Percentiles rank a stretch among this genome's conserved stretches.
These are phyloP conservation scores for Ondatra zibethicus DNA, from an alignment of 2,113 vertebrate species.

Conservation along the genomic window DNA sequence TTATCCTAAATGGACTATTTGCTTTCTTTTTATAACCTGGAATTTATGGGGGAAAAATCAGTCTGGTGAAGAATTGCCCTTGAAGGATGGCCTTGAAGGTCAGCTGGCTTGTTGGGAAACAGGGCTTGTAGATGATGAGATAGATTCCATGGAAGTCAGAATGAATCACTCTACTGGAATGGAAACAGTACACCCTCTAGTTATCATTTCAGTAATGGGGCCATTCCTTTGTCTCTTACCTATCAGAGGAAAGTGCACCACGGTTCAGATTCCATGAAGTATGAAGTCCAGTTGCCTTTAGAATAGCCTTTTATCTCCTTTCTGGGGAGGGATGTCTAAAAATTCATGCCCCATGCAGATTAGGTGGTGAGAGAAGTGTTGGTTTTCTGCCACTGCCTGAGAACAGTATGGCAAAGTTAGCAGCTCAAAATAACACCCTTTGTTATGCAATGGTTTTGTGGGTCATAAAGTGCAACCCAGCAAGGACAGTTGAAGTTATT, in stretches of 20 bases:
- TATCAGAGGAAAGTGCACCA: not conserved
- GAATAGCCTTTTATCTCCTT: not conserved
- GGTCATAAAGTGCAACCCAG: not conserved
- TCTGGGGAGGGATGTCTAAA: not conserved
- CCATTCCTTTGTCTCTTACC: conserved; percentile 26
- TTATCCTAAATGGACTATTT: not conserved
- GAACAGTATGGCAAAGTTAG: not conserved
- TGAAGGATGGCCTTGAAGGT: not conserved
- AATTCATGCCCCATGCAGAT: not conserved
- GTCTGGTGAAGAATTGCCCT: not conserved
- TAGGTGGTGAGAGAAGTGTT: not conserved
- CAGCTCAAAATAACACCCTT: not conserved
- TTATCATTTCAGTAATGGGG: not conserved
- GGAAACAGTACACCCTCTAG: not conserved
- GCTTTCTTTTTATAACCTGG: not conserved
- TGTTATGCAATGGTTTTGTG: not conserved
- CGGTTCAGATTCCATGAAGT: conserved; percentile 15
- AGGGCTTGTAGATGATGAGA: not conserved
- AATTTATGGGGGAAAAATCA: not conserved
- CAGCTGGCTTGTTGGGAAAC: not conserved
- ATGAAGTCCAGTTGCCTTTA: not conserved
- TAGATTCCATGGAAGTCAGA: not conserved
- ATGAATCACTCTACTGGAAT: not conserved
- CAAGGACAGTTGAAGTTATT: not conserved
- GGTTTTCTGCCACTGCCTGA: not conserved